Percentiles rank a stretch among this genome's conserved stretches.
Evolutionary conservation across 1,140 invertebrate species (phyloP).

Genomic region (Homarus americanus): DNA sequence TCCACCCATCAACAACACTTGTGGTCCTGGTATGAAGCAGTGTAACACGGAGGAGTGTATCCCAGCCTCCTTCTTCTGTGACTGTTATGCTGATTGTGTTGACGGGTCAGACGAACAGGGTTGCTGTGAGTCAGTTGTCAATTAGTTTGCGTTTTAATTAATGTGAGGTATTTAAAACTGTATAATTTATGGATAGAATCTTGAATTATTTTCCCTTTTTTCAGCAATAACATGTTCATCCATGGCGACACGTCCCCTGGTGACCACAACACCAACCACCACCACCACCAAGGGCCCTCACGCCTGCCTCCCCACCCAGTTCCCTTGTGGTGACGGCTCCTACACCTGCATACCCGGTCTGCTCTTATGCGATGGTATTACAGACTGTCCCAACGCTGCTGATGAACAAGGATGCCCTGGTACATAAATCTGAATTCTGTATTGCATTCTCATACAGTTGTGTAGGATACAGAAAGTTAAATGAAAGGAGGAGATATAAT

Average conservation of each 20-base stretch:
- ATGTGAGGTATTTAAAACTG: not conserved
- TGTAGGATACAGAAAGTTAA: too few species aligned
- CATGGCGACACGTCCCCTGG: not conserved
- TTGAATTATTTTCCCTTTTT: not conserved
- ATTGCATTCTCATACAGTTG: too few species aligned
- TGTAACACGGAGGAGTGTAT: conserved; percentile 55
- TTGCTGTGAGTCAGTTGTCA: conserved; percentile 42
- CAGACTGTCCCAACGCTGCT: conserved; percentile 76
- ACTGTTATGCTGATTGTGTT: conserved; percentile 56
- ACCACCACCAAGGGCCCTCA: not conserved
- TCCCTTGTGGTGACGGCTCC: conserved; percentile 79
- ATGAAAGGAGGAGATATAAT: too few species aligned
- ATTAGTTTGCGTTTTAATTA: not conserved
- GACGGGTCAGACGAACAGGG: conserved; percentile 57
- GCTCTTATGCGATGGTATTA: conserved; percentile 76
- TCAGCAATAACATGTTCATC: not conserved
- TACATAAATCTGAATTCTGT: not conserved
- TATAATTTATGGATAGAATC: not conserved
- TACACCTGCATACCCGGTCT: conserved; percentile 76
- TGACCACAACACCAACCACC: not conserved
- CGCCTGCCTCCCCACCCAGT: not conserved
- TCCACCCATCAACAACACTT: conserved; percentile 35
- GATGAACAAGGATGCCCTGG: conserved; percentile 74
- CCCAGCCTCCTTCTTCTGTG: conserved; percentile 48
- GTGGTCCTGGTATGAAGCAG: not conserved